Evolutionary conservation across 2,888 invertebrate species (phyloP).

Genomic region (Parapristionchus giblindavisi): DNA sequence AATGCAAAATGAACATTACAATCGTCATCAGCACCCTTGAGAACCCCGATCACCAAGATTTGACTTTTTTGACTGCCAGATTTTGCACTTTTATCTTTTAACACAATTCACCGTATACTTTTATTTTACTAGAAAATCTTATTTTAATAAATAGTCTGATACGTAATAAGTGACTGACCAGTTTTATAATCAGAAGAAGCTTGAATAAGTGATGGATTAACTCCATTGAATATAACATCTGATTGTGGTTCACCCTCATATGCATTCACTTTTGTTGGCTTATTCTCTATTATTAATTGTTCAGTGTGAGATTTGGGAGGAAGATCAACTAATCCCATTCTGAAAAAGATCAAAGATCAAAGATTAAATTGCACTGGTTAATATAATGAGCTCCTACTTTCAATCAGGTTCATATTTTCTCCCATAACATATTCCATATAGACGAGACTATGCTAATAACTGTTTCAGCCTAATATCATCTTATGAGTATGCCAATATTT

Average conservation of each 20-base stretch:
- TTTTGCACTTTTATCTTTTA: too few species aligned
- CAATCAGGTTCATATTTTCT: too few species aligned
- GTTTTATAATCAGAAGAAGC: slow-evolving; percentile 20
- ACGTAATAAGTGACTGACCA: neutral
- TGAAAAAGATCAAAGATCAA: neutral
- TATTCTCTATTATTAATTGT: slow-evolving; percentile 9
- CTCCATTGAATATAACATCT: slow-evolving; percentile 37
- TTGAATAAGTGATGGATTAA: slow-evolving; percentile 40
- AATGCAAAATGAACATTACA: too few species aligned
- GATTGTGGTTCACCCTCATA: slow-evolving; percentile 45
- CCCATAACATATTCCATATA: too few species aligned
- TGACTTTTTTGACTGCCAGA: too few species aligned
- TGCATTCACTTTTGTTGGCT: slow-evolving; percentile 35
- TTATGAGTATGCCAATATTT: too few species aligned
- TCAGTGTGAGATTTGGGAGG: slow-evolving; percentile 14
- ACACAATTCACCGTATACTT: neutral
- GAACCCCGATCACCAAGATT: too few species aligned
- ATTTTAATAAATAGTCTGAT: neutral
- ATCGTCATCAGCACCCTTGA: too few species aligned
- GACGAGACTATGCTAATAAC: too few species aligned
- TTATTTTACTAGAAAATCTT: neutral
- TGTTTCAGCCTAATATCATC: too few species aligned
- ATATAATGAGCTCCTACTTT: too few species aligned
- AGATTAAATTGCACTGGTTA: too few species aligned
- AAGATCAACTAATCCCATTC: slow-evolving; percentile 18